Conservation (phyloP, 2,797 vertebrate species). For the Margarornis squamiger region DNA sequence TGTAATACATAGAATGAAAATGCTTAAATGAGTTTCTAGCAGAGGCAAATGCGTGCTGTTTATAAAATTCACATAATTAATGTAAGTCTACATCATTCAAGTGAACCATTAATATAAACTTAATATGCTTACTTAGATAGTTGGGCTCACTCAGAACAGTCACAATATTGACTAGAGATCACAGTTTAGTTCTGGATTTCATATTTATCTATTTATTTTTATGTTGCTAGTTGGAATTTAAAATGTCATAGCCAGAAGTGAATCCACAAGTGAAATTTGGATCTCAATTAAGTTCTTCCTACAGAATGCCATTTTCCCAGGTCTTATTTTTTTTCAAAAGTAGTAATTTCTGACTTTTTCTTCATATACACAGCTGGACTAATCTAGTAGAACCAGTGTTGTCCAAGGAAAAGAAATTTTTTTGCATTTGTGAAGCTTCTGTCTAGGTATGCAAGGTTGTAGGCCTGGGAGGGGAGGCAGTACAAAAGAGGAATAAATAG, state of each 20-base stretch:
- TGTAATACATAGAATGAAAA: neutral
- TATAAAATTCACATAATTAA: neutral
- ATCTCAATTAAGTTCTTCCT: neutral
- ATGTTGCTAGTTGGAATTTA: neutral
- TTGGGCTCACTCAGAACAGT: neutral
- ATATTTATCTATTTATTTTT: neutral
- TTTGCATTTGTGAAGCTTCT: neutral
- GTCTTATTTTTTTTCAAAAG: neutral
- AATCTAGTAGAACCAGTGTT: neutral
- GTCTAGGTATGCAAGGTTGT: neutral
- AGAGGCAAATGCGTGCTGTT: neutral
- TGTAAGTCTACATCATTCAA: neutral
- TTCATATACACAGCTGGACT: neutral
- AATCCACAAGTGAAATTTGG: neutral
- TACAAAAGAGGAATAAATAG: neutral
- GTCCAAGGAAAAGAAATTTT: neutral
- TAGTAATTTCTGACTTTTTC: neutral
- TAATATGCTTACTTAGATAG: neutral
- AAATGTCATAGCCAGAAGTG: neutral
- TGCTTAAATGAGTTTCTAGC: neutral
- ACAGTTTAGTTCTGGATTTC: neutral
- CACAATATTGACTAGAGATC: neutral
- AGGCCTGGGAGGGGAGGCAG: neutral
- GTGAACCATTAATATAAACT: neutral
- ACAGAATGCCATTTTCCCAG: neutral